phyloP scores from a whole-genome alignment of 2,888 invertebrate species.

The Miltochrista miniata region DNA sequence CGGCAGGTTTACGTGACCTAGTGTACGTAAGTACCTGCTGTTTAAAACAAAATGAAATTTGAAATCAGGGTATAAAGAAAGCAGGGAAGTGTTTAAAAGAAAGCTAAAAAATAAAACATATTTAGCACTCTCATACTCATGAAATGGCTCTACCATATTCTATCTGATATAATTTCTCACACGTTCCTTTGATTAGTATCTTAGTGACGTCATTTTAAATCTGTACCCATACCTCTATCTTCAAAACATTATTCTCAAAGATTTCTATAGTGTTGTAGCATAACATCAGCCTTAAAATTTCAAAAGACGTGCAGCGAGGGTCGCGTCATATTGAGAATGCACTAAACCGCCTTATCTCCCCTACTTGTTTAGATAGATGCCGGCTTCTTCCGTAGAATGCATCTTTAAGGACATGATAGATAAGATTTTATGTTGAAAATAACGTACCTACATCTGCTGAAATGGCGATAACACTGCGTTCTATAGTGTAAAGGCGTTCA shows the following conservation, averaged over 20 bases:
- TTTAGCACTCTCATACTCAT: not conserved
- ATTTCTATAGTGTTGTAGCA: constrained; percentile 44
- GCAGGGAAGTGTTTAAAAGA: no score
- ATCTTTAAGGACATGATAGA: constrained; percentile 64
- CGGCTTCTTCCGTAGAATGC: constrained; percentile 67
- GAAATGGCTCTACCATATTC: not conserved
- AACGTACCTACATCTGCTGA: constrained; percentile 47
- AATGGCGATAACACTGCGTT: constrained; percentile 37
- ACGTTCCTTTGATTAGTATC: not conserved
- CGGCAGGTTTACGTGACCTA: no score
- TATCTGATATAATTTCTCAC: not conserved
- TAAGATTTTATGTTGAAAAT: constrained; percentile 69
- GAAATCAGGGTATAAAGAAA: no score
- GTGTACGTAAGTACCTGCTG: no score
- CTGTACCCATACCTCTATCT: constrained; percentile 3
- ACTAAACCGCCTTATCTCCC: constrained; percentile 73
- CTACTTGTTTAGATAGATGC: constrained; percentile 67
- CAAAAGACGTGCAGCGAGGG: constrained; percentile 54
- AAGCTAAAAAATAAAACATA: no score
- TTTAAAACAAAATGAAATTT: no score
- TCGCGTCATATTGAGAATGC: constrained; percentile 55
- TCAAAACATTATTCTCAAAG: constrained; percentile 22
- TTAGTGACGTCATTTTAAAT: not conserved
- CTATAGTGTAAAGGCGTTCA: constrained; percentile 28
- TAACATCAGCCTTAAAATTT: constrained; percentile 57